Conservation (phyloP, 1,140 invertebrate species). For the Tyrophagus putrescentiae region DNA sequence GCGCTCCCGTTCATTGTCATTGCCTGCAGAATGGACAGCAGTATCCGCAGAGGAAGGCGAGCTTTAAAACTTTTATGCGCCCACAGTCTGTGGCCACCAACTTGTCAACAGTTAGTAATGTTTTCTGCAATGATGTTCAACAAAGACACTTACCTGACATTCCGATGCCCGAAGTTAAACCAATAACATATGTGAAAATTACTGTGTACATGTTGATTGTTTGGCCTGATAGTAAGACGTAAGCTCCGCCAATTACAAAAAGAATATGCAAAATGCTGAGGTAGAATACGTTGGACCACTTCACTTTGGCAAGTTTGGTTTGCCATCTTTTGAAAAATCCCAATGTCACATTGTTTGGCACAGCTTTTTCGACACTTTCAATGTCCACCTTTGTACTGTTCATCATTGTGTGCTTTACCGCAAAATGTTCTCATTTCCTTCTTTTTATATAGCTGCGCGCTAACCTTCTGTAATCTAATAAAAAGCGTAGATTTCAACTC, state of each 20-base stretch:
- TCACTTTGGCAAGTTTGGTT: neutral
- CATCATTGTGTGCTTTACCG: too few relatives aligned
- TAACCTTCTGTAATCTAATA: too few relatives aligned
- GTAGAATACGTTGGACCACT: slow-evolving; percentile 7
- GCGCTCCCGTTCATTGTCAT: slow-evolving; percentile 40
- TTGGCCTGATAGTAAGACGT: neutral
- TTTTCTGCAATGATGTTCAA: too few relatives aligned
- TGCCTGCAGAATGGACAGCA: slow-evolving; percentile 47
- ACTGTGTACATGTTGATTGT: slow-evolving; percentile 2
- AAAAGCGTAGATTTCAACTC: too few relatives aligned
- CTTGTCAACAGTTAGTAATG: too few relatives aligned
- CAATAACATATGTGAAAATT: neutral
- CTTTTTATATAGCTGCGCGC: too few relatives aligned
- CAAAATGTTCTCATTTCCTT: too few relatives aligned
- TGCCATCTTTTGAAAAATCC: slow-evolving; percentile 6
- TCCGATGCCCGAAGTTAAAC: slow-evolving; percentile 31
- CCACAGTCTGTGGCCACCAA: slow-evolving; percentile 44
- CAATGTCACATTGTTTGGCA: too few relatives aligned
- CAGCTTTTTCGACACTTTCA: too few relatives aligned
- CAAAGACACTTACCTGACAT: too few relatives aligned
- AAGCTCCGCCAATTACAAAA: neutral
- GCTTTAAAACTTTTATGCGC: slow-evolving; percentile 43
- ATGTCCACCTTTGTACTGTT: too few relatives aligned
- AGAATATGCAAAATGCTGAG: neutral
- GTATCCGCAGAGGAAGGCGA: slow-evolving; percentile 36